Conservation (phyloP, 2,888 invertebrate species). For the Agrochola lota region DNA sequence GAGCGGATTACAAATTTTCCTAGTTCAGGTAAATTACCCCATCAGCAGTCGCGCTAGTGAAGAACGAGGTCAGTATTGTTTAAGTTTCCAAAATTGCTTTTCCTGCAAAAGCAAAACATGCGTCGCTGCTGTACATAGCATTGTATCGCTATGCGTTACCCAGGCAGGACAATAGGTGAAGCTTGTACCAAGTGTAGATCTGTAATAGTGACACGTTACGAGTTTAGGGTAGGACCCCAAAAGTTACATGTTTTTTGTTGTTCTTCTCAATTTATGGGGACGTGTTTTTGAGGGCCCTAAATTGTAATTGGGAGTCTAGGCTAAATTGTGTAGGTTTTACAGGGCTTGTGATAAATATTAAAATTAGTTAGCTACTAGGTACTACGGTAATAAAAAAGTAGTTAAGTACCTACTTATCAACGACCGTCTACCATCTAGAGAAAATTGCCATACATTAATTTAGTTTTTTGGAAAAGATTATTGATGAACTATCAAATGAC, state of each 20-base stretch:
- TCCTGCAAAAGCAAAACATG: too few species aligned
- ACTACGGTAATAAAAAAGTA: too few species aligned
- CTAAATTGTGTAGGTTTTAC: not conserved
- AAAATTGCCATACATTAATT: not conserved
- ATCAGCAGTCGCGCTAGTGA: too few species aligned
- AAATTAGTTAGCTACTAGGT: too few species aligned
- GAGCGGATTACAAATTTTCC: too few species aligned
- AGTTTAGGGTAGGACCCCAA: slow-evolving; percentile 36
- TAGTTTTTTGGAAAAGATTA: not conserved
- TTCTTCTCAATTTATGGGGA: slow-evolving; percentile 11
- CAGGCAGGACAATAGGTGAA: not conserved
- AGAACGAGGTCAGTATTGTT: too few species aligned
- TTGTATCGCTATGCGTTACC: not conserved
- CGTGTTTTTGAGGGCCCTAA: slow-evolving; percentile 6
- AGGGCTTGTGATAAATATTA: too few species aligned
- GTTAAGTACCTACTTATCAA: not conserved
- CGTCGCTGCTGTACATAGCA: not conserved
- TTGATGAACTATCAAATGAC: not conserved
- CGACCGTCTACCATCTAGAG: too few species aligned
- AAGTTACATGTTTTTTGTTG: slow-evolving; percentile 14
- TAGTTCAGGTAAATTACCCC: too few species aligned
- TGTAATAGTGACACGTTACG: slow-evolving; percentile 29
- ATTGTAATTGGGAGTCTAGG: slow-evolving; percentile 2
- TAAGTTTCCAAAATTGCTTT: too few species aligned
- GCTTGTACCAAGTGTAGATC: slow-evolving; percentile 46